A percentile compares a stretch with the other conserved stretches of the same genome.
Evolutionary conservation across 2,113 vertebrate species (phyloP).

Genomic region (Coregonus clupeaformis): DNA sequence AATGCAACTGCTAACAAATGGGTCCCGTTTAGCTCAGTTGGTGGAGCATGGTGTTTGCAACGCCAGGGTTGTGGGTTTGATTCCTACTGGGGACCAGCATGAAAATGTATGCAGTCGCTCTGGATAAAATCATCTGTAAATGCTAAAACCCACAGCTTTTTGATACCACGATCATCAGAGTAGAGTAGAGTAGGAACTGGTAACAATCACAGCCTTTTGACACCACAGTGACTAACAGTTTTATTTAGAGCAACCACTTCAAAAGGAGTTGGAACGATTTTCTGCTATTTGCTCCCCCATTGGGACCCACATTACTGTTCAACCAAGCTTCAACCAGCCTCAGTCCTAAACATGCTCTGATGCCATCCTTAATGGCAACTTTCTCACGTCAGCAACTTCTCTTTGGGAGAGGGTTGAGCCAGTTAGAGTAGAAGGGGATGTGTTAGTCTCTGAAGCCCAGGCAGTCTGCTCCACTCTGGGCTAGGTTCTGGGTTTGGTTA

Average conservation of each 20-base stretch:
- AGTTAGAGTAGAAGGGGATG: constrained; percentile 67
- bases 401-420: constrained; percentile 60
- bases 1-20: no score
- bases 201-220: constrained; percentile 69
- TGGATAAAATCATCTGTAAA: no score
- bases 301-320: constrained; percentile 64
- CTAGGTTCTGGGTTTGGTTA: constrained; percentile 59
- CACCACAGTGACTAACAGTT: constrained; percentile 71
- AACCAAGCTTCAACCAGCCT: constrained; percentile 53
- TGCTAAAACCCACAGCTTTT: no score
- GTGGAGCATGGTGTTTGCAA: no score
- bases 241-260: constrained; percentile 73
- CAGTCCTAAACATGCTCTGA: constrained; percentile 61
- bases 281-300: constrained; percentile 67
- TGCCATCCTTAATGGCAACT: constrained; percentile 69
- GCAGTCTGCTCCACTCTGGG: constrained; percentile 40
- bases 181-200: constrained; percentile 54
- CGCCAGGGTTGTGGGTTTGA: no score
- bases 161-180: no score
- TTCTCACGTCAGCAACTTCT: constrained; percentile 72
- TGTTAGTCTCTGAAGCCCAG: constrained; percentile 32
- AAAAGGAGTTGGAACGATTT: constrained; percentile 66
- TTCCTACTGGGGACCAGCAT: no score
- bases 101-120: no score
- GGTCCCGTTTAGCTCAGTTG: no score